Evolutionary conservation across 2,888 invertebrate genomes (phyloP), one percentile per base, ranked within the genome.

Genomic region (Unio pictorum): DNA sequence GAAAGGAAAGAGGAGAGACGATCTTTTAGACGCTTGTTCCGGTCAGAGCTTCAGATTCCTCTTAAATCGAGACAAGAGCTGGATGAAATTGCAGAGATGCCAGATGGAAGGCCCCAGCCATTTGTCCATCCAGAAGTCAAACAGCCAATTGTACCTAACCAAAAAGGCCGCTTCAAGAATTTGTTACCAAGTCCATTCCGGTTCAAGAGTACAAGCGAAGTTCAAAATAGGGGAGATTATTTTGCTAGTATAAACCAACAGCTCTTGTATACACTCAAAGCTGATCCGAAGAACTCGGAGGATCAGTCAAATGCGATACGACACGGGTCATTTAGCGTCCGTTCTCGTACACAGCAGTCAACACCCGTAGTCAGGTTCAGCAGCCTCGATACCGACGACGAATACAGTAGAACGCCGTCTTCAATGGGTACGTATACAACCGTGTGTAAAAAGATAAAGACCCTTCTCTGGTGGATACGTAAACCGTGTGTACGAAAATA

Each of bases 31-130:
- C 69, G 81, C 20, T 78, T 74, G 56, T 78, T 83, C 7, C 72
- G 84, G 4, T 73, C 81, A 7, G 85, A 85, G 55, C 57, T 83
- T 15, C 68, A 75, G 23, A 72, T 82, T 28, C 80, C 81, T 7
- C 64, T 80, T 3, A 66, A 74, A n/a, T 68, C 74, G 45, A 64
- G 66, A 23, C 73, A 73, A 4, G 78, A 78, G 5, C 68, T 78
- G 20, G 79, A 81, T 23, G 79, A 79, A 26, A 73, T 75, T 20
- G 77, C 76, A 45, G 76, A 75, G 26, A 66, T 76, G 30, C 75
- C 78, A 20, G 79, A 78, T 11, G 81, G 81, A 15, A 77, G 76
- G 71, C 76, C 76, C 7, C 79, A 78, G 69, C 69, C 76, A 18
- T 81, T 81, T 64, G 64, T 57, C 30, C 73, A 73, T 55, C 73